Conservation (phyloP, 2,797 vertebrate species). For the Acanthornis magna region DNA sequence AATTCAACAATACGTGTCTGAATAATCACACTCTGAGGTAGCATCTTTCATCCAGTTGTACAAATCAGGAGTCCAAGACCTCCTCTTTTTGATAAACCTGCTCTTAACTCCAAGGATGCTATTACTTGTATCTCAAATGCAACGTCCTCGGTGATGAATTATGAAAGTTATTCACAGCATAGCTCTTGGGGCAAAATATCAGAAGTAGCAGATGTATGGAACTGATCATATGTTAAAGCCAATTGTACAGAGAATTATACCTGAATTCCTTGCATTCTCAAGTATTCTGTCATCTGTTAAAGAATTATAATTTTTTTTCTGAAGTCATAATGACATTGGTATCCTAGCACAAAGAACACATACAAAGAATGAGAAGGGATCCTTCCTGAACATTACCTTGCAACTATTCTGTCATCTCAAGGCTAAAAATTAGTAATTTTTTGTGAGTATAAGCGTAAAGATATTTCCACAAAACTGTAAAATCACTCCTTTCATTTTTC, state of each 20-base stretch:
- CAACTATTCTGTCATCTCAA: not conserved
- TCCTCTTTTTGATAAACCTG: not conserved
- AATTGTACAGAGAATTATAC: not conserved
- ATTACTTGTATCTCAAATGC: not conserved
- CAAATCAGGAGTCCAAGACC: not conserved
- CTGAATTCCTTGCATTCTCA: not conserved
- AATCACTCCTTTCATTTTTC: not conserved
- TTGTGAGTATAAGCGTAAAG: not conserved
- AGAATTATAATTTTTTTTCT: not conserved
- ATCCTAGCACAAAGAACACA: not conserved
- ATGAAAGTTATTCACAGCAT: not conserved
- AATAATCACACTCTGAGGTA: not conserved
- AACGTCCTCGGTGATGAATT: not conserved
- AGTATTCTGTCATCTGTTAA: not conserved
- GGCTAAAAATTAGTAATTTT: not conserved
- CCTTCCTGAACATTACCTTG: not conserved
- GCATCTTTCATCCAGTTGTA: not conserved
- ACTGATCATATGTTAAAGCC: not conserved
- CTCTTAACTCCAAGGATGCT: not conserved
- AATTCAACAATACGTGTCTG: not conserved
- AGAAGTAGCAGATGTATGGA: not conserved
- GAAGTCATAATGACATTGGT: not conserved
- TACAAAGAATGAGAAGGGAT: not conserved
- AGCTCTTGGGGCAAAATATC: not conserved
- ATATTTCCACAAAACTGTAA: not conserved